A percentile compares a stretch with the other conserved stretches of the same genome.
These are phyloP conservation scores for Drosophila fulvimacula DNA, from an alignment of 2,888 invertebrate genomes.

Conservation along the genomic window DNA sequence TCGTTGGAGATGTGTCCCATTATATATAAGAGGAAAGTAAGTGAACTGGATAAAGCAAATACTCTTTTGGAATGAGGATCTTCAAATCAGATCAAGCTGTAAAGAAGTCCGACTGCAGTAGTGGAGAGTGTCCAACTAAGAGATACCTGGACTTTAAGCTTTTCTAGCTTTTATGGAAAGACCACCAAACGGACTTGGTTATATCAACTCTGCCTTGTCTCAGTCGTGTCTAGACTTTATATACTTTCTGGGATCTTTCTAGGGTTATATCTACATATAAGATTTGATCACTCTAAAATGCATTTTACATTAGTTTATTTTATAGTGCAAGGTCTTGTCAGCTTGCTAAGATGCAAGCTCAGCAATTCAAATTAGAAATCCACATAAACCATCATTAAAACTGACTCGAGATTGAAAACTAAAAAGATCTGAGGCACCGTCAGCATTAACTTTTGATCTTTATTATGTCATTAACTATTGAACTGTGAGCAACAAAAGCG, in stretches of 20 bases:
- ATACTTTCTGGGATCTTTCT: too few relatives aligned
- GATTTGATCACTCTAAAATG: too few relatives aligned
- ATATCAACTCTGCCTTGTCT: too few relatives aligned
- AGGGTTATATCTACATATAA: not conserved
- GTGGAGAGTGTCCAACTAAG: too few relatives aligned
- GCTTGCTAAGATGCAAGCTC: not conserved
- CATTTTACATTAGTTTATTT: too few relatives aligned
- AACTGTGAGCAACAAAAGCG: constrained; percentile 20
- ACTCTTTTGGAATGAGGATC: too few relatives aligned
- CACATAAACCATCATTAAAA: constrained; percentile 9
- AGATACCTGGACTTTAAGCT: not conserved
- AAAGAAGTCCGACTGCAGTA: too few relatives aligned
- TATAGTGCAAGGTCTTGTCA: too few relatives aligned
- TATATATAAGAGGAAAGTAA: not conserved
- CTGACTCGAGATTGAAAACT: constrained; percentile 7
- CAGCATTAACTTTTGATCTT: constrained; percentile 18
- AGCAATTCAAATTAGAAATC: not conserved
- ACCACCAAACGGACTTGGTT: too few relatives aligned
- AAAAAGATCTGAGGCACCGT: constrained; percentile 4
- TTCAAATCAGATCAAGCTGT: too few relatives aligned
- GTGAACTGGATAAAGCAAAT: not conserved
- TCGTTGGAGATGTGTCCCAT: not conserved
- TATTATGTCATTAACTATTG: constrained; percentile 43
- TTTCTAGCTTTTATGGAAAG: too few relatives aligned
- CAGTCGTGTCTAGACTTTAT: too few relatives aligned